Conservation (phyloP, 2,113 vertebrate species). For the Todiramphus saurophagus region DNA sequence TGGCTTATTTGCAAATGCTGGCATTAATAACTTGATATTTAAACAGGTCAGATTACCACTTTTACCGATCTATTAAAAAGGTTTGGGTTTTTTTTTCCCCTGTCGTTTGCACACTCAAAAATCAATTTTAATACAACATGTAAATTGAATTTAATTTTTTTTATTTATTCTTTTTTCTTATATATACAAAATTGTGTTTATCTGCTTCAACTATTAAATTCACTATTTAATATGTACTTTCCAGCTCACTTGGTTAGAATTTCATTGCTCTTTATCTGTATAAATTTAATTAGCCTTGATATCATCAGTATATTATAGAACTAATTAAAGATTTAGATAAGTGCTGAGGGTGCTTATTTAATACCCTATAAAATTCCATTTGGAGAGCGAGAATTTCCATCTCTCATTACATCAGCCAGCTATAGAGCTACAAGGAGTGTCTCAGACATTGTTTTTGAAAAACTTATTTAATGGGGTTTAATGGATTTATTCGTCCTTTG, state of each 20-base stretch:
- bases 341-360: constrained; percentile 82
- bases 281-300: constrained; percentile 88
- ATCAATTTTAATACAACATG: constrained; percentile 77
- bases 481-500: constrained; percentile 63
- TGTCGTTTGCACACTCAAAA: constrained; percentile 77
- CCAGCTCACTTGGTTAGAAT: constrained; percentile 83
- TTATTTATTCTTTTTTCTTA: neutral
- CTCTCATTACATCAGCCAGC: constrained; percentile 40
- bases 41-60: constrained; percentile 69
- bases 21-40: constrained; percentile 77
- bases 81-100: constrained; percentile 30
- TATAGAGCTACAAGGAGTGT: constrained; percentile 18
- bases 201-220: constrained; percentile 77
- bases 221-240: constrained; percentile 81
- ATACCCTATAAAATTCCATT: constrained; percentile 78
- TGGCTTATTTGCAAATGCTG: constrained; percentile 70
- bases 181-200: constrained; percentile 67
- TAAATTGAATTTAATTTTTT: constrained; percentile 81
- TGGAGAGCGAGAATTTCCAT: constrained; percentile 70
- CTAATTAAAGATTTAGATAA: constrained; percentile 90
- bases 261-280: constrained; percentile 83
- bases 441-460: constrained; percentile 52
- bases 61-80: constrained; percentile 68
- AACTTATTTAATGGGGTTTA: constrained; percentile 63
- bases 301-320: constrained; percentile 86